phyloP scores from a whole-genome alignment of 2,797 vertebrate species.

The Onychomys leucogaster region DNA sequence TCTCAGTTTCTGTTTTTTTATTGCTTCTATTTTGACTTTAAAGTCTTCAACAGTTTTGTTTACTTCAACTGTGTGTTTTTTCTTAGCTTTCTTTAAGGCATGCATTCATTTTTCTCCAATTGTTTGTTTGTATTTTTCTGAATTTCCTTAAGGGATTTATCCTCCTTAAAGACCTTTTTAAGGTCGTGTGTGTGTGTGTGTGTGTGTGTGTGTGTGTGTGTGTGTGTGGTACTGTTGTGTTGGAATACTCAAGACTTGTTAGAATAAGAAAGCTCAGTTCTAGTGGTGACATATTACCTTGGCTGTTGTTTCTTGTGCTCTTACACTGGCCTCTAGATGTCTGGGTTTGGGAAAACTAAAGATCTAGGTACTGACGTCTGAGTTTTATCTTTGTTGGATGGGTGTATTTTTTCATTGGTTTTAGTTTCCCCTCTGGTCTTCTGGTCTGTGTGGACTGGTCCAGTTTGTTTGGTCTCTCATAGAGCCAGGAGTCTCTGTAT shows the following conservation, averaged over 20 bases:
- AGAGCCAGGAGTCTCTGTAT: neutral
- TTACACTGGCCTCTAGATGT: neutral
- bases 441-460: no score
- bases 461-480: neutral
- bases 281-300: neutral
- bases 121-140: neutral
- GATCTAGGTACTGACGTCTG: neutral
- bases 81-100: neutral
- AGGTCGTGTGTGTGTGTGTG: neutral
- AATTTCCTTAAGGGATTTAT: neutral
- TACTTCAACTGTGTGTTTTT: neutral
- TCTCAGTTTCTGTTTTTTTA: neutral
- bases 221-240: neutral
- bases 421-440: neutral
- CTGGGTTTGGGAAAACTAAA: neutral
- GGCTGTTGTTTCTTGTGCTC: neutral
- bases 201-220: no score
- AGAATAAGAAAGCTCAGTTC: neutral
- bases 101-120: neutral
- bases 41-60: neutral
- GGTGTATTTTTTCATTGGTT: neutral
- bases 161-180: neutral
- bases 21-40: neutral
- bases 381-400: neutral
- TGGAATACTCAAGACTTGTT: neutral